phyloP scores from a whole-genome alignment of 2,888 invertebrate genomes.

The Epinotia ramella region DNA sequence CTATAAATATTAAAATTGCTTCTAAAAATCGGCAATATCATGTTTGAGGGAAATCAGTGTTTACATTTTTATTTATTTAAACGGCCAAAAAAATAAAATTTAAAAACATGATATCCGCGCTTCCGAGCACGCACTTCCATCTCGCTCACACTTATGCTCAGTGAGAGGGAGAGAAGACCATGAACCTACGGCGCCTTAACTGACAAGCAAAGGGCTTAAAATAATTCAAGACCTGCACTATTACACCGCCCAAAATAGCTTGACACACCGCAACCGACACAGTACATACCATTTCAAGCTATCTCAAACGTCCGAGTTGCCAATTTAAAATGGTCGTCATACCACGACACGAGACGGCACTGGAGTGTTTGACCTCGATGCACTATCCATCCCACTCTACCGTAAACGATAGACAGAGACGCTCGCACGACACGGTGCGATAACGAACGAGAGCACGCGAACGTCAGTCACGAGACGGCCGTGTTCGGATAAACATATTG shows the following conservation, averaged over 20 bases:
- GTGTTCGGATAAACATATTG: constrained; percentile 61
- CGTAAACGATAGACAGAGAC: constrained; percentile 52
- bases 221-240: not conserved
- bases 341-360: constrained; percentile 52
- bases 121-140: too few relatives aligned
- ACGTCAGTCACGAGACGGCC: constrained; percentile 68
- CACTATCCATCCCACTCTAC: constrained; percentile 54
- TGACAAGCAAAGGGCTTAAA: too few relatives aligned
- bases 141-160: too few relatives aligned
- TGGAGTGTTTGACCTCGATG: constrained; percentile 66
- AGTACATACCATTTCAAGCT: not conserved
- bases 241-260: not conserved
- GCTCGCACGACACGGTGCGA: constrained; percentile 65
- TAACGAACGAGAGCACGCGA: constrained; percentile 51
- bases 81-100: too few relatives aligned
- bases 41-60: too few relatives aligned
- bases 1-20: too few relatives aligned
- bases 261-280: not conserved
- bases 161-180: too few relatives aligned
- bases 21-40: too few relatives aligned
- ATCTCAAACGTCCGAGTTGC: constrained; percentile 45
- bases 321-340: constrained; percentile 53
- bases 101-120: too few relatives aligned
- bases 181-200: too few relatives aligned
- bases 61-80: too few relatives aligned